Percentiles rank a stretch among this genome's conserved stretches.
Evolutionary conservation across 2,113 vertebrate species (phyloP).

Genomic region (Neogale vison): DNA sequence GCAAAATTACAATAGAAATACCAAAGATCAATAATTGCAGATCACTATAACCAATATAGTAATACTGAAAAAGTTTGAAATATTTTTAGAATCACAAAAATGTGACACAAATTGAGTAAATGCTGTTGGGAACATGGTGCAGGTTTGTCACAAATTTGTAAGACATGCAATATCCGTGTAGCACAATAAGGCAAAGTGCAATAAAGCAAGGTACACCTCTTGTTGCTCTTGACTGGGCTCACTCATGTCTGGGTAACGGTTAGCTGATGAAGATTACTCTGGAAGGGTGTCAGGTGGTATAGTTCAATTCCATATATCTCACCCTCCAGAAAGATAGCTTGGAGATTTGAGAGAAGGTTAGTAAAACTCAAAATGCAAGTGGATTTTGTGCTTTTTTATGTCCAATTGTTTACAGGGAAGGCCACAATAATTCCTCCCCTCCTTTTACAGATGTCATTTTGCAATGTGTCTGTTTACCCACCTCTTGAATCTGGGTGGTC

Average conservation of each 20-base stretch:
- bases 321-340: not conserved
- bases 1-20: not conserved
- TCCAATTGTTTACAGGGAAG: not conserved
- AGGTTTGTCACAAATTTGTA: not conserved
- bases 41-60: not conserved
- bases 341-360: not conserved
- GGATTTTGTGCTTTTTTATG: not conserved
- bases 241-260: not conserved
- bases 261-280: not conserved
- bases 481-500: not conserved
- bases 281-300: not conserved
- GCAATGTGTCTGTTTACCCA: not conserved
- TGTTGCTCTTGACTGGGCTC: not conserved
- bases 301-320: not conserved
- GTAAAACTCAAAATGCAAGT: not conserved
- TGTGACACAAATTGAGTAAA: not conserved
- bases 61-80: not conserved
- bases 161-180: not conserved
- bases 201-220: not conserved
- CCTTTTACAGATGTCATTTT: not conserved
- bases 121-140: not conserved
- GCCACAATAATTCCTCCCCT: not conserved
- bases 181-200: not conserved
- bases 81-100: not conserved
- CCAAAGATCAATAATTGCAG: not conserved